Evolutionary conservation across 2,888 invertebrate species (phyloP).

Genomic region (Diarsia mendica): DNA sequence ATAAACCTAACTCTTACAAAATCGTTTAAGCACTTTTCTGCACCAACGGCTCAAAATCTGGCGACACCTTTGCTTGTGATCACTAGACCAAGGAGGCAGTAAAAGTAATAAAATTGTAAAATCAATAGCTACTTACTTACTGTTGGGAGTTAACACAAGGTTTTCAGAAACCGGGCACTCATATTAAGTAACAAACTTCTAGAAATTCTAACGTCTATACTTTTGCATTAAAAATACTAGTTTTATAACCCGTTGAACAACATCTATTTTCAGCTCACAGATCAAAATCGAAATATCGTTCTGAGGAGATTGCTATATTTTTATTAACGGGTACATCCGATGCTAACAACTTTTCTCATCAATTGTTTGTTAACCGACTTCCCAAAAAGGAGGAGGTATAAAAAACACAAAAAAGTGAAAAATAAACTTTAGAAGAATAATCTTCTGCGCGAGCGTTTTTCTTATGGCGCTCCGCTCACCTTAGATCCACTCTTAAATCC

Average conservation of each 20-base stretch:
- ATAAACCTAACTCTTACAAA: too few relatives aligned
- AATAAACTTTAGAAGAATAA: too few relatives aligned
- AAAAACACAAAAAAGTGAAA: too few relatives aligned
- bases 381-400: too few relatives aligned
- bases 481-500: too few relatives aligned
- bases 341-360: neutral
- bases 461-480: too few relatives aligned
- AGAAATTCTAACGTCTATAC: slow-evolving; percentile 10
- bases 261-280: slow-evolving; percentile 30
- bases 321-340: slow-evolving; percentile 35
- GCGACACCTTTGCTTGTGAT: too few relatives aligned
- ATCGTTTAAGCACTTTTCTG: too few relatives aligned
- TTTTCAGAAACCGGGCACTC: neutral
- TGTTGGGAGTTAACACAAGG: too few relatives aligned
- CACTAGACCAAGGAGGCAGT: neutral
- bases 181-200: slow-evolving; percentile 14
- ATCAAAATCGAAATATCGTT: slow-evolving; percentile 1
- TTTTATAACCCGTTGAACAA: slow-evolving; percentile 24
- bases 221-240: slow-evolving; percentile 29
- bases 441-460: too few relatives aligned
- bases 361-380: neutral
- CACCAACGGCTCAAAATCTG: too few relatives aligned
- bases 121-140: neutral
- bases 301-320: slow-evolving; percentile 1
- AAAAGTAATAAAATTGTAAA: neutral